These are phyloP conservation scores for Lepas anatifera DNA, from an alignment of 2,888 invertebrate species.

Conservation along the genomic window DNA sequence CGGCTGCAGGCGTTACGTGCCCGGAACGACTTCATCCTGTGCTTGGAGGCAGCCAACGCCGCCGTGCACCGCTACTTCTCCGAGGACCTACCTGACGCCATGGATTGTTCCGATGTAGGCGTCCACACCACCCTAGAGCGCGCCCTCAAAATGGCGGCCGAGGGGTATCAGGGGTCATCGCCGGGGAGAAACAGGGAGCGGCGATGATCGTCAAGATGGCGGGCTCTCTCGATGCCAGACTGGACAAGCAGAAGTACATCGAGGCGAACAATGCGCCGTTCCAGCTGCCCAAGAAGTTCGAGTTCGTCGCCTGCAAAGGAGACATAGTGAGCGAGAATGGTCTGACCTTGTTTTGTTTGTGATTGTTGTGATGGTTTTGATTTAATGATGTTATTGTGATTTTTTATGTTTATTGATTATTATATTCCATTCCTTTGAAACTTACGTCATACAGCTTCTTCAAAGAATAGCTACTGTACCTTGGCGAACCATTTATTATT, in stretches of 20 bases:
- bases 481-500: no score
- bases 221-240: slow-evolving; percentile 63
- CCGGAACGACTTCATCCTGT: slow-evolving; percentile 84
- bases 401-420: no score
- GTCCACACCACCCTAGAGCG: slow-evolving; percentile 84
- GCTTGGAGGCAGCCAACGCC: slow-evolving; percentile 88
- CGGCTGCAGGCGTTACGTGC: slow-evolving; percentile 81
- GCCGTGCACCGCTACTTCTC: slow-evolving; percentile 94
- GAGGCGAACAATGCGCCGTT: slow-evolving; percentile 78
- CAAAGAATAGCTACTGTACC: no score
- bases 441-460: no score
- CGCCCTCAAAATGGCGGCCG: slow-evolving; percentile 66
- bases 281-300: slow-evolving; percentile 76
- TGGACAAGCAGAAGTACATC: slow-evolving; percentile 77
- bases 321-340: slow-evolving; percentile 51
- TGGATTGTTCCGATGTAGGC: slow-evolving; percentile 92
- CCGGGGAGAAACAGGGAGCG: slow-evolving; percentile 39
- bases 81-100: slow-evolving; percentile 87
- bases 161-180: slow-evolving; percentile 66
- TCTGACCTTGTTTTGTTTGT: no score
- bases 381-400: no score
- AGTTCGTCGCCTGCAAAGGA: slow-evolving; percentile 62
- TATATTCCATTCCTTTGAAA: no score
- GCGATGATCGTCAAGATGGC: slow-evolving; percentile 57
- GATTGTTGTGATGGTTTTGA: no score